Conservation (phyloP, 1,140 invertebrate genomes). For the Alviniconcha marisindica region DNA sequence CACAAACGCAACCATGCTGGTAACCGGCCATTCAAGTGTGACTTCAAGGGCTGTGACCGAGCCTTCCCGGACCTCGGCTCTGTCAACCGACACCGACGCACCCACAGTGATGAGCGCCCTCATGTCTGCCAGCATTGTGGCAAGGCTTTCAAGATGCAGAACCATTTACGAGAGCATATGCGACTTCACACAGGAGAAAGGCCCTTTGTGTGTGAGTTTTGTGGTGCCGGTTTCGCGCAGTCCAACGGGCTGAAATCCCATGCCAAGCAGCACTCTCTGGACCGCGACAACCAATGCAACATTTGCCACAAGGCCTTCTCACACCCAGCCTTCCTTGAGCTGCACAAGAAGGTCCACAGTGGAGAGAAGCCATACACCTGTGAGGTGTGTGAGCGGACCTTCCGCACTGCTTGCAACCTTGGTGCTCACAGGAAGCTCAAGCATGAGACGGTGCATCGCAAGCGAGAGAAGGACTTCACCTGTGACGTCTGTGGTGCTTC, state of each 20-base stretch:
- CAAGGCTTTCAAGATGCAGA: slow-evolving; percentile 98
- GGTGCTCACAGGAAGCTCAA: slow-evolving; percentile 34
- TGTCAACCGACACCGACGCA: slow-evolving; percentile 98
- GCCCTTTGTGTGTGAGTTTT: slow-evolving; percentile 97
- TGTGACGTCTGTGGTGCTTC: slow-evolving; percentile 36
- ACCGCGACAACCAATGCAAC: slow-evolving; percentile 96
- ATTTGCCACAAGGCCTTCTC: slow-evolving; percentile 79
- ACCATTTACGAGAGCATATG: slow-evolving; percentile 98
- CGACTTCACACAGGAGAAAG: slow-evolving; percentile 97
- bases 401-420: slow-evolving; percentile 17
- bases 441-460: slow-evolving; percentile 5
- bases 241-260: slow-evolving; percentile 95
- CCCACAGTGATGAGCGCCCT: slow-evolving; percentile 96
- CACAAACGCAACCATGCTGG: slow-evolving; percentile 96
- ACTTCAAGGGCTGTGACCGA: slow-evolving; percentile 88
- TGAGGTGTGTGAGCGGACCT: slow-evolving; percentile 26
- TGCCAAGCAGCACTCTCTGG: slow-evolving; percentile 96
- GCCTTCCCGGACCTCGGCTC: slow-evolving; percentile 98
- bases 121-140: slow-evolving; percentile 94
- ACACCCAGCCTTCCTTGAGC: slow-evolving; percentile 8
- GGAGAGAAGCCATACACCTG: slow-evolving; percentile 29
- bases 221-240: slow-evolving; percentile 97
- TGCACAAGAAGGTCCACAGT: slow-evolving; percentile 27
- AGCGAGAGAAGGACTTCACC: slow-evolving; percentile 6
- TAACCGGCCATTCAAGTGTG: slow-evolving; percentile 97